Evolutionary conservation across 2,888 invertebrate genomes (phyloP).

Genomic region (Asteroscopus sphinx): DNA sequence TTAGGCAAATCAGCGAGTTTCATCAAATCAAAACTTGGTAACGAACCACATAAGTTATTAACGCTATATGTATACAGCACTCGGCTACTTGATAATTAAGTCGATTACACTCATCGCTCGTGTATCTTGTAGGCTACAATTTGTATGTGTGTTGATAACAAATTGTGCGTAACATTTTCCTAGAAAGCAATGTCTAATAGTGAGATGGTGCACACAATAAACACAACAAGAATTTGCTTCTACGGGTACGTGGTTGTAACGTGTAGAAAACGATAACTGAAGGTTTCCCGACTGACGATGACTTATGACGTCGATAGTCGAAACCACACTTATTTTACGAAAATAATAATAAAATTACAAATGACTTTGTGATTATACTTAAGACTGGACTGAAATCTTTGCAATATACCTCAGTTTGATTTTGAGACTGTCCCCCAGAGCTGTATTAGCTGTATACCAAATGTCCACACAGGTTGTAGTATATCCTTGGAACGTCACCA

Average conservation of each 20-base stretch:
- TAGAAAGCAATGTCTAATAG: slow-evolving; percentile 31
- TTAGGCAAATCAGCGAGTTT: slow-evolving; percentile 58
- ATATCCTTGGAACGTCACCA: too few relatives aligned
- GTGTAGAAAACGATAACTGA: background rate
- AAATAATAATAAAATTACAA: too few relatives aligned
- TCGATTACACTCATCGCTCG: slow-evolving; percentile 32
- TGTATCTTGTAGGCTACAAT: slow-evolving; percentile 24
- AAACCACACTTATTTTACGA: background rate
- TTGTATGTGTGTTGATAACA: slow-evolving; percentile 28
- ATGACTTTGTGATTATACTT: too few relatives aligned
- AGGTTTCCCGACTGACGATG: background rate
- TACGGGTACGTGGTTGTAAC: background rate
- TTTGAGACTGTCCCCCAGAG: too few relatives aligned
- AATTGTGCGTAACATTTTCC: slow-evolving; percentile 47
- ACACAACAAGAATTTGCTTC: slow-evolving; percentile 18
- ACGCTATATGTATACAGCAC: slow-evolving; percentile 46
- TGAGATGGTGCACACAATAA: slow-evolving; percentile 25
- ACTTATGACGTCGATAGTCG: background rate
- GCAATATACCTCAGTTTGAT: too few relatives aligned
- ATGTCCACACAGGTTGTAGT: too few relatives aligned
- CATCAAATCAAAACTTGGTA: slow-evolving; percentile 66
- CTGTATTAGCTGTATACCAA: too few relatives aligned
- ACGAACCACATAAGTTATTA: slow-evolving; percentile 65
- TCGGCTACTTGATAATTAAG: slow-evolving; percentile 52
- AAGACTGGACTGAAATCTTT: too few relatives aligned